phyloP scores from a whole-genome alignment of 2,113 vertebrate species.

The Apteryx owenii region DNA sequence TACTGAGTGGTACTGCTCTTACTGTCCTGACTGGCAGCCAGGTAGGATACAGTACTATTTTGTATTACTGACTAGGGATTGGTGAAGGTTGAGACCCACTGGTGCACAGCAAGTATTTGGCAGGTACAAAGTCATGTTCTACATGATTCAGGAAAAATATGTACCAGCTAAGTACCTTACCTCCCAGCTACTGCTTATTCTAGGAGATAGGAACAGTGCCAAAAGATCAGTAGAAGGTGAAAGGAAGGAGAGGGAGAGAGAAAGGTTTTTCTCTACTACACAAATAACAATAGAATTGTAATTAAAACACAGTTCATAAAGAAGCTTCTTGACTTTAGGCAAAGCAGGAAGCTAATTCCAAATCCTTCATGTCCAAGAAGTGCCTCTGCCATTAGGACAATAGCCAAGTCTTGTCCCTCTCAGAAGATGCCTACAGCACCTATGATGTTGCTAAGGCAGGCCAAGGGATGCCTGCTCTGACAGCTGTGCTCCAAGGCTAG shows the following conservation, averaged over 20 bases:
- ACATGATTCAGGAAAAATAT: neutral
- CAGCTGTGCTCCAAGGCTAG: neutral
- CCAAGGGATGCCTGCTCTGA: rapidly evolving
- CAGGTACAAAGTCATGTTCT: rapidly evolving
- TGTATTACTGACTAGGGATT: neutral
- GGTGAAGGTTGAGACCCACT: neutral
- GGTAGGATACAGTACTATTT: neutral
- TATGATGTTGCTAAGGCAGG: neutral
- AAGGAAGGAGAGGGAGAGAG: neutral
- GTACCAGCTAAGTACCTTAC: neutral
- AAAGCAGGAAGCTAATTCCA: neutral
- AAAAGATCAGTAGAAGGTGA: neutral
- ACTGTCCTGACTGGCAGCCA: neutral
- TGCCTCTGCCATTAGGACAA: rapidly evolving
- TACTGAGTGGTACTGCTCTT: neutral
- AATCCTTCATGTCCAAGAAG: neutral
- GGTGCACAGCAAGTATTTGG: neutral
- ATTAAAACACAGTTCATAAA: neutral
- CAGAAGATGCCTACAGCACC: rapidly evolving
- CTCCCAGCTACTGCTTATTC: neutral
- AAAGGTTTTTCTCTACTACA: neutral
- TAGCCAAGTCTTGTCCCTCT: neutral
- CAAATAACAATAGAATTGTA: neutral
- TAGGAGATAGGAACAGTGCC: neutral
- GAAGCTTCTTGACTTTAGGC: neutral